Base-by-base conservation (phyloP, 2,797 vertebrate genomes). In the Gymnocypris eckloni region DNA sequence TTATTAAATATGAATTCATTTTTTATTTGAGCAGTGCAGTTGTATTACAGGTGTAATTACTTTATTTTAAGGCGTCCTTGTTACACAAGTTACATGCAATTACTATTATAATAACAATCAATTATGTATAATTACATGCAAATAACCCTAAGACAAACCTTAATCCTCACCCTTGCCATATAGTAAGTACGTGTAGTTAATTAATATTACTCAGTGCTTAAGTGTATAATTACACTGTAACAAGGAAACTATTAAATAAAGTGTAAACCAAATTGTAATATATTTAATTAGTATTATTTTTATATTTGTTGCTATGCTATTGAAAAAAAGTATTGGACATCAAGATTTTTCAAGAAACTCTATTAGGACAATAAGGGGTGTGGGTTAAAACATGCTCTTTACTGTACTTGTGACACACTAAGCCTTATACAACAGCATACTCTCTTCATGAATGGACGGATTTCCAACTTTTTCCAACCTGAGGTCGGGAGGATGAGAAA, bases 391-490 rank as follows among this genome's bases (percentile, higher is more conserved):
- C 25, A 25, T 28, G 16, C 3, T 67, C 25, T 50, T 52, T 81
- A 67, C 64, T 67, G 33, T 67, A n/a, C 2, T 15, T 12, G 6
- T 67, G 0, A 3, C 45, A n/a, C 18, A 37, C 11, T 7, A 61
- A 6, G 56, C n/a, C 76, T 25, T 43, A 43, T 61, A 61, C 12
- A 79, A 64, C 76, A 78, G 76, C 39, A 33, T 54, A 3, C 75
- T 56, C 16, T 56, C 15, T 69, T 72, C 20, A n/a, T 76, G 33
- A 71, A 87, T 41, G 18, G 18, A 33, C 3, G 1, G n/a, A 76
- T 69, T 37, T 70, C 13, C 52, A 83, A 69, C 76, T 54, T 33
- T 81, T 33, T 81, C 6, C 28, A 85, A 79, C 5, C 43, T 70
- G 52, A 80, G 66, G 33, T 37, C 80, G 43, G 43, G 52, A 66